Base-by-base conservation (phyloP, 2,113 vertebrate species). In the Phaethon lepturus region DNA sequence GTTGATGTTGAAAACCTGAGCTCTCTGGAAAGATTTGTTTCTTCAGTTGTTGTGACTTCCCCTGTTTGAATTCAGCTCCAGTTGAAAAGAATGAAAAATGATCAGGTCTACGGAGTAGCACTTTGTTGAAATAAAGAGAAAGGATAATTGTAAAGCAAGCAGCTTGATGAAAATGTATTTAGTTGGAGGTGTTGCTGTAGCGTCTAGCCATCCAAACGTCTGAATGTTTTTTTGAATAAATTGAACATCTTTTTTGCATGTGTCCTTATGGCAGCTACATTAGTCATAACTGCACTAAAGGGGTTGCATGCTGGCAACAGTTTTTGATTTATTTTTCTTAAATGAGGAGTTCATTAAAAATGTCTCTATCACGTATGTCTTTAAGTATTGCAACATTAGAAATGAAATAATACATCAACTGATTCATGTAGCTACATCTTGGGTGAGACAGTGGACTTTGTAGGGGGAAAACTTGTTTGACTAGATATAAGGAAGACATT, bases 221-320 rank as follows among this genome's bases (percentile, higher is more conserved):
- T 92, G 59, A 96, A 79, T 90, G 78, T 63, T 78, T 94, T 94
- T 74, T 86, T 88, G 5, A 91, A 31, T 75, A 93, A 89, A 88
- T 73, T 69, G 80, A 91, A 45, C 13, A 11, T 18, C 45, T 49
- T 29, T 77, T 95, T 96, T 94, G 55, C 44, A 18, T 90, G 81
- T 90, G 28, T 91, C 14, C 17, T 95, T 60, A 31, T 76, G 52
- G 69, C 93, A 97, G 52, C 78, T 89, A 53, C 58, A 38, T 96
- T 92, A 72, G 73, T 95, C 85, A 88, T 83, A 96, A 90, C 73
- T 93, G 25, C 56, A 50, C 29, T 58, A 55, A 56, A 87, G 42
- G 63, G 62, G 10, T 56, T 93, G 28, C 85, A 68, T 75, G 9
- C 52, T 56, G 53, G 19, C 59, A 80, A 26, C n/a, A 31, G 19